phyloP scores from a whole-genome alignment of 2,888 invertebrate genomes.

The Dolomedes plantarius region DNA sequence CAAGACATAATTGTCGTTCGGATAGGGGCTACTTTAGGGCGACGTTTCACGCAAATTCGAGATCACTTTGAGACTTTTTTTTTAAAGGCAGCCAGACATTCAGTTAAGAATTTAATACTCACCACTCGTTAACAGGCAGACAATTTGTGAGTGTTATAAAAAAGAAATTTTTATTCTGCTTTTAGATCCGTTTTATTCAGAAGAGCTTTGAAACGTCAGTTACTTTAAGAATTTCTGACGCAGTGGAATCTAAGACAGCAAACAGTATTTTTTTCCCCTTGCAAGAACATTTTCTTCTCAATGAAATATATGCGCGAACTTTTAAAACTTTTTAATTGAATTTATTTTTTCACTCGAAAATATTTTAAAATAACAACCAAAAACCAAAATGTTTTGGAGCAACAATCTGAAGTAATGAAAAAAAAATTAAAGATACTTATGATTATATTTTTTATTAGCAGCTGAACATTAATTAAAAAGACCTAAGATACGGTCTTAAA shows the following conservation, averaged over 20 bases:
- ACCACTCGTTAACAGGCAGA: slow-evolving; percentile 3
- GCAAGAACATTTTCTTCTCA: too few relatives aligned
- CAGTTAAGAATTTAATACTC: slow-evolving; percentile 53
- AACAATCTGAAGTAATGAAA: too few relatives aligned
- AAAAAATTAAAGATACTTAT: too few relatives aligned
- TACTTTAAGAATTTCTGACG: slow-evolving; percentile 21
- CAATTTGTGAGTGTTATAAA: neutral
- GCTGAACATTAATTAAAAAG: too few relatives aligned
- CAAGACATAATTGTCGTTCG: slow-evolving; percentile 52
- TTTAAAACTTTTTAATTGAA: too few relatives aligned
- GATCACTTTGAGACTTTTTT: slow-evolving; percentile 43
- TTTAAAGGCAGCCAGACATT: slow-evolving; percentile 9
- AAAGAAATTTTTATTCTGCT: slow-evolving; percentile 13
- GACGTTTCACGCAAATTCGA: slow-evolving; percentile 48
- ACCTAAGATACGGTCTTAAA: too few relatives aligned
- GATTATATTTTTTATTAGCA: too few relatives aligned
- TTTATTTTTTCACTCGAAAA: too few relatives aligned
- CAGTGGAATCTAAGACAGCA: slow-evolving; percentile 4
- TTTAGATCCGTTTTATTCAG: slow-evolving; percentile 21
- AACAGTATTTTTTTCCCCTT: too few relatives aligned
- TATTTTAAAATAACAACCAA: too few relatives aligned
- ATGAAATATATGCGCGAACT: too few relatives aligned
- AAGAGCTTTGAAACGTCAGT: slow-evolving; percentile 32
- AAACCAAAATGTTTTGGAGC: too few relatives aligned
- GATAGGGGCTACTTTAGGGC: slow-evolving; percentile 35